Conservation (phyloP, 92 coral and sea anemone species). For the Chrysogorgia sp. region DNA sequence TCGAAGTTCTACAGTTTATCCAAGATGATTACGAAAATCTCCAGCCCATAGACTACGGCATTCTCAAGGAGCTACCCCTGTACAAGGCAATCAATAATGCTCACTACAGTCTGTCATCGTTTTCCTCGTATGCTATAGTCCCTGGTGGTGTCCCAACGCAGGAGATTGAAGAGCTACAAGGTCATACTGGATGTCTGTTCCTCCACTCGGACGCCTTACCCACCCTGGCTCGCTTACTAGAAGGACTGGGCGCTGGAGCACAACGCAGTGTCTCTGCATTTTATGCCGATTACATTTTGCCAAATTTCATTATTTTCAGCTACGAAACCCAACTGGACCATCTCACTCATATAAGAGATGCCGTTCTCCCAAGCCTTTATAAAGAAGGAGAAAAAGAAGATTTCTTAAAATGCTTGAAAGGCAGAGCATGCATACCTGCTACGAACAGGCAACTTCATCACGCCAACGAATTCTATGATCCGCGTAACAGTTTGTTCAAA, state of each 20-base stretch:
- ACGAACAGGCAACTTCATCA: constrained; percentile 51
- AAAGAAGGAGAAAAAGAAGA: constrained; percentile 29
- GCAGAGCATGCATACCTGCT: constrained; percentile 70
- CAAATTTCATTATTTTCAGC: constrained; percentile 60
- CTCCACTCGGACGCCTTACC: constrained; percentile 20
- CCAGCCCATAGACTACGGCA: background rate
- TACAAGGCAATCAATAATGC: constrained; percentile 30
- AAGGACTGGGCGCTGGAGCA: constrained; percentile 16
- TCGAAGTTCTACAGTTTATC: constrained; percentile 19
- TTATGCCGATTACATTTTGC: constrained; percentile 75
- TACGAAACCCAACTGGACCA: constrained; percentile 62
- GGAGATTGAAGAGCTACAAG: constrained; percentile 30
- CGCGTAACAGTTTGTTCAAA: constrained; percentile 68
- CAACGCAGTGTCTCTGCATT: constrained; percentile 48
- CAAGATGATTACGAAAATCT: constrained; percentile 30
- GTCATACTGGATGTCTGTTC: constrained; percentile 15
- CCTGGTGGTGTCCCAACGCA: constrained; percentile 34
- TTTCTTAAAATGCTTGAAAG: constrained; percentile 42
- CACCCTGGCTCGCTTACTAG: background rate
- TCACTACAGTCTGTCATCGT: constrained; percentile 25
- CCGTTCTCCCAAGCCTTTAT: constrained; percentile 29
- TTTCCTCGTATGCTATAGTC: constrained; percentile 18
- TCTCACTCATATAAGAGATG: constrained; percentile 62
- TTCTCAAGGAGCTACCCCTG: constrained; percentile 36
- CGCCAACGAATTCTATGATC: constrained; percentile 76